Percentiles rank a stretch among this genome's conserved stretches.
These are phyloP conservation scores for Clarias batrachus DNA, from an alignment of 2,113 vertebrate species.

Conservation along the genomic window DNA sequence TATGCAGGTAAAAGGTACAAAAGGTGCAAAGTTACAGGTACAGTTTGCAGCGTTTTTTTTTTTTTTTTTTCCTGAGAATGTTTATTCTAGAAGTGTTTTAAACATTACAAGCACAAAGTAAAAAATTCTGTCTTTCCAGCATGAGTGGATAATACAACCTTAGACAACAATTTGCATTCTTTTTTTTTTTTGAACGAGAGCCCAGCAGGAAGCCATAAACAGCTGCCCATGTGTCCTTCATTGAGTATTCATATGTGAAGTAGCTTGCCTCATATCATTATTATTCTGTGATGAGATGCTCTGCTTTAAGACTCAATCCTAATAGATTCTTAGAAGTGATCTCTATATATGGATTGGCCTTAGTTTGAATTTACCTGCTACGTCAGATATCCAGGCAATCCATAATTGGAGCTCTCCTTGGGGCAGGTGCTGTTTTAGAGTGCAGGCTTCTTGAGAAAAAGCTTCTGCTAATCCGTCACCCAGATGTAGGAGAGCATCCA, in stretches of 20 bases:
- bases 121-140: background rate
- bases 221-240: background rate
- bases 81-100: background rate
- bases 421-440: background rate
- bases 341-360: background rate
- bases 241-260: background rate
- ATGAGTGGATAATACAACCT: background rate
- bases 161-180: background rate
- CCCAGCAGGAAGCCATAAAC: background rate
- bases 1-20: background rate
- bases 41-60: background rate
- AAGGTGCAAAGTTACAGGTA: background rate
- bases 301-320: background rate
- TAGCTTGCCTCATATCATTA: background rate
- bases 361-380: constrained; percentile 24
- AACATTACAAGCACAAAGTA: background rate
- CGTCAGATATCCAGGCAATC: constrained; percentile 9
- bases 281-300: background rate
- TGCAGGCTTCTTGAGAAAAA: constrained; percentile 19
- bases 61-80: background rate
- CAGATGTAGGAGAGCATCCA: constrained; percentile 30
- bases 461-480: constrained; percentile 10
- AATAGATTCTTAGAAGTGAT: background rate
- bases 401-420: constrained; percentile 10
- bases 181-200: background rate